Evolutionary conservation across 2,888 invertebrate genomes (phyloP).

Genomic region (Apamea anceps): DNA sequence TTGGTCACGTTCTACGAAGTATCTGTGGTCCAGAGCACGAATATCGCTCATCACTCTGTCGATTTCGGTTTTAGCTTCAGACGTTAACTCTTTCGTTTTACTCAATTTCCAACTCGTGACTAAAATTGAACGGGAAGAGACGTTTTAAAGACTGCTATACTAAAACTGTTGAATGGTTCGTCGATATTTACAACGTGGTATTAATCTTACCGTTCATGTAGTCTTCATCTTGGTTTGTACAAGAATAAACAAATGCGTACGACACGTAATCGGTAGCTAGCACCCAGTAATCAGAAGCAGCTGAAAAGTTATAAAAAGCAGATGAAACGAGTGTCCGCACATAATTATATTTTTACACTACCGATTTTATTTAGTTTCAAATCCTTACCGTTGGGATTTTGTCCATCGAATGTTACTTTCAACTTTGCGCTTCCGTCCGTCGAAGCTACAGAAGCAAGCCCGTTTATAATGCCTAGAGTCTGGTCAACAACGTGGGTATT

Average conservation of each 20-base stretch:
- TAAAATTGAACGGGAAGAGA: slow-evolving; percentile 41
- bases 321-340: neutral
- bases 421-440: slow-evolving; percentile 91
- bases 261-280: slow-evolving; percentile 90
- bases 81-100: slow-evolving; percentile 70
- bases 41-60: slow-evolving; percentile 67
- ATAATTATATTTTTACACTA: too few species aligned
- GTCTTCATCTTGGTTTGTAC: slow-evolving; percentile 81
- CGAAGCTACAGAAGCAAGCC: slow-evolving; percentile 70
- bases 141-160: neutral
- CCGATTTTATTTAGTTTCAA: neutral
- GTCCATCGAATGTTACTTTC: slow-evolving; percentile 90
- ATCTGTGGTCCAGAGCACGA: slow-evolving; percentile 75
- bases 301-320: slow-evolving; percentile 49
- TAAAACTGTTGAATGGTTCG: neutral
- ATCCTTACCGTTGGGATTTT: slow-evolving; percentile 70
- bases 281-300: slow-evolving; percentile 72
- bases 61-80: slow-evolving; percentile 64
- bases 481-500: slow-evolving; percentile 74
- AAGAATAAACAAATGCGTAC: slow-evolving; percentile 91
- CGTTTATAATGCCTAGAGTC: slow-evolving; percentile 68
- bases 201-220: slow-evolving; percentile 56
- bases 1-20: slow-evolving; percentile 74
- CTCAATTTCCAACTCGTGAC: slow-evolving; percentile 83
- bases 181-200: neutral